phyloP scores from a whole-genome alignment of 2,888 invertebrate species.

The Heliconius sara region DNA sequence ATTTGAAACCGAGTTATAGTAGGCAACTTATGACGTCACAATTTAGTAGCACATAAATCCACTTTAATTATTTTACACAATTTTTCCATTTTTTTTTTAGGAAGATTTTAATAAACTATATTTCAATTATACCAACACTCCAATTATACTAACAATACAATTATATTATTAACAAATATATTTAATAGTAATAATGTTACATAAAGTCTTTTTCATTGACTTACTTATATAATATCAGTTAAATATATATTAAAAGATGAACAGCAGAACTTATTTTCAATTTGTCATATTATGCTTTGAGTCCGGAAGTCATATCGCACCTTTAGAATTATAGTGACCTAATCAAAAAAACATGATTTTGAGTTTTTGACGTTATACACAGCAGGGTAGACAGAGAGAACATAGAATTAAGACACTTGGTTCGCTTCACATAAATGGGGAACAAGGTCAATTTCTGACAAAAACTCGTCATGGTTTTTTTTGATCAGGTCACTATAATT shows the following conservation, averaged over 20 bases:
- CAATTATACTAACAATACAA: not conserved
- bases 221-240: slow-evolving; percentile 4
- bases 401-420: too few relatives aligned
- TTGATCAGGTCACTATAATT: too few relatives aligned
- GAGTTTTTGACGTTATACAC: too few relatives aligned
- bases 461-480: too few relatives aligned
- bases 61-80: not conserved
- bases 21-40: not conserved
- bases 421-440: too few relatives aligned
- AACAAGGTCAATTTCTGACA: too few relatives aligned
- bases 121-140: not conserved
- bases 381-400: too few relatives aligned
- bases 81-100: not conserved
- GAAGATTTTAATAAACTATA: not conserved
- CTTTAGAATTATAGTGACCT: too few relatives aligned
- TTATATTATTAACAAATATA: slow-evolving; percentile 15
- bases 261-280: not conserved
- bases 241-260: not conserved
- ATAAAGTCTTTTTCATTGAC: slow-evolving; percentile 16
- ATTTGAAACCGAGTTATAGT: not conserved
- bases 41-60: not conserved
- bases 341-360: too few relatives aligned
- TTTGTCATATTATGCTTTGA: not conserved
- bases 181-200: slow-evolving; percentile 18
- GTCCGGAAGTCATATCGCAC: too few relatives aligned